These are phyloP conservation scores for Crossaster papposus DNA, from an alignment of 53 echinoderm and acorn worm genomes.

Conservation along the genomic window DNA sequence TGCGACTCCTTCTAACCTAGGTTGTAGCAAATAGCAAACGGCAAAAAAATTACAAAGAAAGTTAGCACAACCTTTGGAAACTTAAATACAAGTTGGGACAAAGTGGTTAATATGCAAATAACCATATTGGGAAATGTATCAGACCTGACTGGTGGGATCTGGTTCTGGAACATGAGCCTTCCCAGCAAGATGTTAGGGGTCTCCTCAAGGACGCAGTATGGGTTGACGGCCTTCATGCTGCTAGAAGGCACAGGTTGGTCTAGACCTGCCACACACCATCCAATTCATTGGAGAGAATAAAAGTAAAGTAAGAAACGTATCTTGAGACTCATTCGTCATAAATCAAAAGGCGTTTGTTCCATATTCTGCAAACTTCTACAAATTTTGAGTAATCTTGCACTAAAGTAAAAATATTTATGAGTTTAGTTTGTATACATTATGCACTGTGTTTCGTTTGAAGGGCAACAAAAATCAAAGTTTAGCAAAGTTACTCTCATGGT, in stretches of 20 bases:
- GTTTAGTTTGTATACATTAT: too few species aligned
- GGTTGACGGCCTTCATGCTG: slow-evolving; percentile 74
- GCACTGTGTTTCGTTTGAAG: too few species aligned
- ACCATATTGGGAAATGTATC: background rate
- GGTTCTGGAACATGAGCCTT: slow-evolving; percentile 88
- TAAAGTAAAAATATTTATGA: too few species aligned
- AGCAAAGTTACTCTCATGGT: background rate
- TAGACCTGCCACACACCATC: slow-evolving; percentile 42
- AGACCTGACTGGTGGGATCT: slow-evolving; percentile 91
- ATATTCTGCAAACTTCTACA: too few species aligned
- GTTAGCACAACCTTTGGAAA: too few species aligned
- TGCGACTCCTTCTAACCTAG: slow-evolving; percentile 88
- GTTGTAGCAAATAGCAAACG: background rate
- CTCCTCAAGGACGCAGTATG: slow-evolving; percentile 82
- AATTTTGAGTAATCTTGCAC: too few species aligned
- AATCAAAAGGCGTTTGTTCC: too few species aligned
- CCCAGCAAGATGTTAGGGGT: slow-evolving; percentile 86
- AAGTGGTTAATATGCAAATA: too few species aligned
- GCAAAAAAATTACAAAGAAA: background rate
- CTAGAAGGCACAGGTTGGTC: slow-evolving; percentile 76
- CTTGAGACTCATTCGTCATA: background rate
- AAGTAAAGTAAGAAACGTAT: background rate
- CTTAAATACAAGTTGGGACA: background rate
- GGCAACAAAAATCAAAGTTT: too few species aligned
- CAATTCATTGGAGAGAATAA: background rate